These are phyloP conservation scores for Camponotus pennsylvanicus DNA, from an alignment of 1,140 invertebrate species.

Conservation along the genomic window DNA sequence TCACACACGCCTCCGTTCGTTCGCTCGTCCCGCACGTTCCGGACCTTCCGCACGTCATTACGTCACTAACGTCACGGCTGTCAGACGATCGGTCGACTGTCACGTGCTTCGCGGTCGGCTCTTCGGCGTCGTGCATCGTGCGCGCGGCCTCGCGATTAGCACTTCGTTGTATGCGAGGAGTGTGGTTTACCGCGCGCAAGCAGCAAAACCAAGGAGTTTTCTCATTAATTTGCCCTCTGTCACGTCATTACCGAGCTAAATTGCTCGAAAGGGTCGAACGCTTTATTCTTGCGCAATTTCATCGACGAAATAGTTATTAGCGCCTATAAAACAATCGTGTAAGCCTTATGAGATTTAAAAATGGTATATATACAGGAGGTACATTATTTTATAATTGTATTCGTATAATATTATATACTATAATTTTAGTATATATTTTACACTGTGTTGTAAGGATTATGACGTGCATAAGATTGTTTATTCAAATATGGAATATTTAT, in stretches of 20 bases:
- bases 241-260: neutral
- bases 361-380: neutral
- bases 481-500: neutral
- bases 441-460: neutral
- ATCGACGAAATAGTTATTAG: neutral
- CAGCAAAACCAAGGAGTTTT: neutral
- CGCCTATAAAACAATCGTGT: neutral
- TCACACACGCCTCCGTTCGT: constrained; percentile 60
- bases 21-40: constrained; percentile 63
- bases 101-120: constrained; percentile 61
- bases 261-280: neutral
- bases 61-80: constrained; percentile 68
- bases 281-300: neutral
- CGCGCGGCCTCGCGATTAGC: constrained; percentile 23
- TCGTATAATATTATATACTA: neutral
- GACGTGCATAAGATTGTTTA: neutral
- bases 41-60: constrained; percentile 74
- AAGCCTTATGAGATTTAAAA: neutral
- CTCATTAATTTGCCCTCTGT: neutral
- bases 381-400: neutral
- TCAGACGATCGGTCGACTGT: constrained; percentile 66
- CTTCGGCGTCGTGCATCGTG: constrained; percentile 28
- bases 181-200: neutral
- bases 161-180: constrained; percentile 3
- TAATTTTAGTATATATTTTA: neutral